Base-by-base conservation (phyloP, 2,888 invertebrate species). In the Eumerus sabulonum region DNA sequence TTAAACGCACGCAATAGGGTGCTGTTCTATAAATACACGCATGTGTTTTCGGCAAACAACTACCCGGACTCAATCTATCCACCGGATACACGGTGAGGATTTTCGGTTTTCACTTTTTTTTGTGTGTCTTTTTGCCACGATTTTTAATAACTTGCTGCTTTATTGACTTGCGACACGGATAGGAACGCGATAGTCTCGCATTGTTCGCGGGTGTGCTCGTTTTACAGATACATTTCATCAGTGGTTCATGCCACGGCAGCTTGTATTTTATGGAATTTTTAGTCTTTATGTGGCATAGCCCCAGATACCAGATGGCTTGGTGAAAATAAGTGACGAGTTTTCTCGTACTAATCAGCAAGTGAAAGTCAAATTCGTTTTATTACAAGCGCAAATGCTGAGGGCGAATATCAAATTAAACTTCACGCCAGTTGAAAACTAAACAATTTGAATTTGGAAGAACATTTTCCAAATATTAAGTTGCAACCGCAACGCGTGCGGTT, bases 351-450 rank as follows among this genome's bases (percentile, higher is more conserved):
- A 27, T 62, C 40, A 19, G 40, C 47, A 19, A 27, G 27, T 7
- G 51, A 63, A 47, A 68, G 68, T 76, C 27, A 57, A 47, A 57
- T 73, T 40, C 36, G 18, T 57, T 73, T 56, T 60, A 73, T 67
- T 67, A 56, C 54, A 50, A 67, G 16, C 40, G 50, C 56, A 62
- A 60, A 68, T 68, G 51, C 53, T 27, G n/a, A 38, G 56, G 56
- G 38, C 57, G 62, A 62, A 62, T 62, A 68, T 68, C 62, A 74
- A 68, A 67, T 68, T 74, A 68, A 74, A 68, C 57, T 57, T 57
- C 27, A 27, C 12, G 17, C 35, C 27, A 57, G 50, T 63, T 48
- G n/a, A 50, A 74, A 74, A 50, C 51, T 74, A 57, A 74, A 62
- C 56, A 67, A 63, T 63, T 62, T 67, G 35, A 63, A 62, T 62